Evolutionary conservation across 2,797 vertebrate species (phyloP).

Genomic region (Tokudaia muenninki): DNA sequence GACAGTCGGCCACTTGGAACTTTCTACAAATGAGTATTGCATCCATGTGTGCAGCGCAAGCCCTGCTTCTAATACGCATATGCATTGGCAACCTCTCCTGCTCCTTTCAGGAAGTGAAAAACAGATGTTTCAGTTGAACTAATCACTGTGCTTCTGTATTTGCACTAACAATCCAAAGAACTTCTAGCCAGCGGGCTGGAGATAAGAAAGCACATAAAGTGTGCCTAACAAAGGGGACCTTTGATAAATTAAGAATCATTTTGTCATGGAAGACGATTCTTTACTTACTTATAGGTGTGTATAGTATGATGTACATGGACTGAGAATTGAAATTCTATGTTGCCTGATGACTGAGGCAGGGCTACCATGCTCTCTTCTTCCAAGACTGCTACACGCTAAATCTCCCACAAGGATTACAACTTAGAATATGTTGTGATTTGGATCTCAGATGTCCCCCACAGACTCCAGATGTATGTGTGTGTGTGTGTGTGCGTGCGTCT

Average conservation of each 20-base stretch:
- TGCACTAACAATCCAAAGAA: constrained; percentile 66
- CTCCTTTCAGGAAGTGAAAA: constrained; percentile 78
- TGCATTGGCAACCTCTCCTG: constrained; percentile 46
- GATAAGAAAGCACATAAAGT: neutral
- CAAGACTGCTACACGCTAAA: neutral
- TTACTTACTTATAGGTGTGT: neutral
- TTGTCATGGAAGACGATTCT: neutral
- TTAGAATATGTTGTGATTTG: neutral
- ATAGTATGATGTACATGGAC: neutral
- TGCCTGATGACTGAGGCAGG: neutral
- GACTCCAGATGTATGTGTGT: neutral
- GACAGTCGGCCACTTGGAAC: constrained; percentile 30
- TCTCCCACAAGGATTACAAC: neutral
- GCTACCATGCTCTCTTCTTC: accelerated
- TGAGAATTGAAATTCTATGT: neutral
- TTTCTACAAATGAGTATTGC: constrained; percentile 31
- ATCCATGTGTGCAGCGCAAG: constrained; percentile 59
- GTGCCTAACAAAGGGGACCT: constrained; percentile 7
- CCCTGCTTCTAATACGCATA: constrained; percentile 30
- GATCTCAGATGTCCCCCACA: neutral
- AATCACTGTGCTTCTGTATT: constrained; percentile 74
- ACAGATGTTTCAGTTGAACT: constrained; percentile 73
- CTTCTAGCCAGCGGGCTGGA: constrained; percentile 19
- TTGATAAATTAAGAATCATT: constrained; percentile 24
- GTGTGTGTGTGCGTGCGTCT: too few species aligned